These are phyloP conservation scores for Tragelaphus imberbis DNA, from an alignment of 2,113 vertebrate genomes.

Conservation along the genomic window DNA sequence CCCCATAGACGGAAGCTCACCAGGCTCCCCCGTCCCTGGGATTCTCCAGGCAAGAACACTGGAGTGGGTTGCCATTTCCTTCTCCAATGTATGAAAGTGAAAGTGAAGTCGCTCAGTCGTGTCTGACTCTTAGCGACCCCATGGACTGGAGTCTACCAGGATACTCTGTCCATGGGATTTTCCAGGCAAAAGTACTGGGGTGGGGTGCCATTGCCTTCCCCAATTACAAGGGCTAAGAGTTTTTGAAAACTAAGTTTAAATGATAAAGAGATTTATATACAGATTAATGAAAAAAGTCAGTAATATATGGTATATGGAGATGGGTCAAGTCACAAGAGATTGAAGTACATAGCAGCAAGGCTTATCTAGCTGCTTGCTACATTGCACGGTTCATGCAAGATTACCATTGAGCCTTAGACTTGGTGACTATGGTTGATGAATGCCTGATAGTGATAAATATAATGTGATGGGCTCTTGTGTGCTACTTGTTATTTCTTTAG, in stretches of 20 bases:
- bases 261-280: not conserved
- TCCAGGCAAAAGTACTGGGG: too few relatives aligned
- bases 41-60: too few relatives aligned
- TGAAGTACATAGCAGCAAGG: not conserved
- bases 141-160: too few relatives aligned
- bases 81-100: too few relatives aligned
- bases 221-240: not conserved
- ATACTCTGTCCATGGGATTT: too few relatives aligned
- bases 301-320: not conserved
- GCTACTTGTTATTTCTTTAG: slow-evolving; percentile 57
- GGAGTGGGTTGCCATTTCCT: too few relatives aligned
- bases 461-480: slow-evolving; percentile 40
- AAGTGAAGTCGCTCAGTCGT: too few relatives aligned
- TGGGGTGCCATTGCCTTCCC: too few relatives aligned
- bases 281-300: not conserved
- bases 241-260: slow-evolving; percentile 6
- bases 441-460: slow-evolving; percentile 57
- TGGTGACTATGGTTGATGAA: slow-evolving; percentile 46
- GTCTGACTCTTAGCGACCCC: too few relatives aligned
- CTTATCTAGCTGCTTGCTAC: not conserved
- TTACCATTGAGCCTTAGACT: slow-evolving; percentile 24
- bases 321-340: not conserved
- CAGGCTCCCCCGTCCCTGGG: too few relatives aligned
- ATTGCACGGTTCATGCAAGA: not conserved
- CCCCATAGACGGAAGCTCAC: too few relatives aligned